Conservation (phyloP, 2,888 invertebrate genomes). For the Trachelus troglodyta region DNA sequence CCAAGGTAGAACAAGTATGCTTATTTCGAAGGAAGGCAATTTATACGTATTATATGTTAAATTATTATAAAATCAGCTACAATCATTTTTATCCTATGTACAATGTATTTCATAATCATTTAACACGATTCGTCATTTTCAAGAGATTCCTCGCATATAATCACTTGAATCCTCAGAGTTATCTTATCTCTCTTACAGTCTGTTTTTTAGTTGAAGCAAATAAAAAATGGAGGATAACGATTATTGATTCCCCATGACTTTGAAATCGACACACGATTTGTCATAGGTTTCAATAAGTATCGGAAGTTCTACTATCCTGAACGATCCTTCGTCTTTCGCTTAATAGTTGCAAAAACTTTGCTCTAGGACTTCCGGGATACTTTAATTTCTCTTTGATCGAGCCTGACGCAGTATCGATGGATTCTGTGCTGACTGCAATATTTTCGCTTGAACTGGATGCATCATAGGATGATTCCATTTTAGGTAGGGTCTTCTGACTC, state of each 20-base stretch:
- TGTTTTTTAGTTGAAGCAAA: no score
- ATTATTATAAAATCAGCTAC: not conserved
- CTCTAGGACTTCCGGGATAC: constrained; percentile 52
- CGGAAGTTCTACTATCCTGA: constrained; percentile 42
- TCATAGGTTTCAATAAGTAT: not conserved
- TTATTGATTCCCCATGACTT: not conserved
- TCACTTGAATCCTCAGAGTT: no score
- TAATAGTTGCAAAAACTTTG: constrained; percentile 51
- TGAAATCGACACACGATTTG: not conserved
- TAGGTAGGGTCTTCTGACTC: not conserved
- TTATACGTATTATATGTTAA: not conserved
- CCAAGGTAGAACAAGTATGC: not conserved
- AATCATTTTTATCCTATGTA: not conserved
- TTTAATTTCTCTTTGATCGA: constrained; percentile 40
- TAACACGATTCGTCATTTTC: no score
- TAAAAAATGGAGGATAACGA: no score
- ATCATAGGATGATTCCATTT: constrained; percentile 31
- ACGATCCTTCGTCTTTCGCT: constrained; percentile 52
- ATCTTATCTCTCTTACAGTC: no score
- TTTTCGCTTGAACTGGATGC: constrained; percentile 37
- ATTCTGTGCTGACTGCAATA: constrained; percentile 33
- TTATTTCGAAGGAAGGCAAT: not conserved
- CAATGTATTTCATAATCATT: not conserved
- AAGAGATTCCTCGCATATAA: no score
- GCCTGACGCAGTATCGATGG: constrained; percentile 30